These are phyloP conservation scores for Mantis religiosa DNA, from an alignment of 2,888 invertebrate species.

Conservation along the genomic window DNA sequence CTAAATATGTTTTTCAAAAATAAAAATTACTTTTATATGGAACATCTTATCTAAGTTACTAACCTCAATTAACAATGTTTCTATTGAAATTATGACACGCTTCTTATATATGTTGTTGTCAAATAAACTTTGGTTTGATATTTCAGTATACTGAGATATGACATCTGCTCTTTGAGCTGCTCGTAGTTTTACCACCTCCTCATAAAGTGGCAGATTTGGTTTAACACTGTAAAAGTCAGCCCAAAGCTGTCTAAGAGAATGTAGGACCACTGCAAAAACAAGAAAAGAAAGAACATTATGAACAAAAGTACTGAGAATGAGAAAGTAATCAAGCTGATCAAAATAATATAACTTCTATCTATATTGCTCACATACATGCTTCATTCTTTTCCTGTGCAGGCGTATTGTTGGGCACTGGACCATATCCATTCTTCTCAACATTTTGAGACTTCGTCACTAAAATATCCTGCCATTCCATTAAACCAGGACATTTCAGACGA, in stretches of 20 bases:
- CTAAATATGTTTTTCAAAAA: no score
- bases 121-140: slow-evolving; percentile 39
- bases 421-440: slow-evolving; percentile 23
- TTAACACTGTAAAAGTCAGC: slow-evolving; percentile 41
- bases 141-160: slow-evolving; percentile 1
- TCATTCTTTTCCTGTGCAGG: background rate
- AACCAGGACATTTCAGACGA: slow-evolving; percentile 49
- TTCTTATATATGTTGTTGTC: slow-evolving; percentile 44
- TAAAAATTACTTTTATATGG: no score
- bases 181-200: slow-evolving; percentile 33
- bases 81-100: slow-evolving; percentile 40
- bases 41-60: background rate
- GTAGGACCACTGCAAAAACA: background rate
- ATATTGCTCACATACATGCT: background rate
- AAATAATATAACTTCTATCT: background rate
- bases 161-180: slow-evolving; percentile 24
- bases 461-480: slow-evolving; percentile 62
- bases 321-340: background rate
- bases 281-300: background rate
- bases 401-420: background rate
- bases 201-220: slow-evolving; percentile 39
- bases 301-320: background rate
- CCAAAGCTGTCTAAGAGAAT: slow-evolving; percentile 38
- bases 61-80: slow-evolving; percentile 56
- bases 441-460: slow-evolving; percentile 45